A percentile compares a stretch with the other conserved stretches of the same genome.
phyloP scores from a whole-genome alignment of 1,140 invertebrate genomes.

The Nasonia longicornis region DNA sequence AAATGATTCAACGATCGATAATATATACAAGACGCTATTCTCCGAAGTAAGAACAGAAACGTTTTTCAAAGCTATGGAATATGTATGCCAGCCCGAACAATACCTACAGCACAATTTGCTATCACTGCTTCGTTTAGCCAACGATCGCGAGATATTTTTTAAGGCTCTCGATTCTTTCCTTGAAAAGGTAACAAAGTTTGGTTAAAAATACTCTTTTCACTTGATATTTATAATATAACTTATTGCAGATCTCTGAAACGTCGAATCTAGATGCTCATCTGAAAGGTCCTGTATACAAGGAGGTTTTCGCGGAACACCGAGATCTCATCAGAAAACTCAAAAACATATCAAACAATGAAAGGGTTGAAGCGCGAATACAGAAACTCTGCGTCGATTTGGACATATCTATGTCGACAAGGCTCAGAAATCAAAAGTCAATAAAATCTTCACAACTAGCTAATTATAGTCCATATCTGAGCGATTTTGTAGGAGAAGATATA shows the following conservation, averaged over 20 bases:
- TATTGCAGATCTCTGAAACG: background rate
- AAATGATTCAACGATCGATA: slow-evolving; percentile 41
- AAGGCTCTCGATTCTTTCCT: slow-evolving; percentile 47
- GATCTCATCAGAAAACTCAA: background rate
- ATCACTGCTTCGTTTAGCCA: slow-evolving; percentile 36
- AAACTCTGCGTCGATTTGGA: background rate
- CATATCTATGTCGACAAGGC: slow-evolving; percentile 3
- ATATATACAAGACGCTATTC: slow-evolving; percentile 51
- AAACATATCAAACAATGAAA: background rate
- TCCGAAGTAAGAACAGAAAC: slow-evolving; percentile 56
- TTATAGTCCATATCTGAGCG: slow-evolving; percentile 76
- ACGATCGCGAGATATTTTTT: background rate
- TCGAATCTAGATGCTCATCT: background rate
- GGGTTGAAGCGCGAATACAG: background rate
- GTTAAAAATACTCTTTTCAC: background rate
- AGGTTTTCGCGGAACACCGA: background rate
- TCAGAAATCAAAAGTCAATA: background rate
- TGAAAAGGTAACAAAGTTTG: slow-evolving; percentile 16
- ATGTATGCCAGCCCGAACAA: slow-evolving; percentile 65
- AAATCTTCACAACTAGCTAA: slow-evolving; percentile 58
- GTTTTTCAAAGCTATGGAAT: slow-evolving; percentile 66
- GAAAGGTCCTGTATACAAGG: background rate
- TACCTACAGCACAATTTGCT: slow-evolving; percentile 63
- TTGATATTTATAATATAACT: background rate
- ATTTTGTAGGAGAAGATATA: slow-evolving; percentile 62